Evolutionary conservation across 2,888 invertebrate species (phyloP), one percentile per base, ranked within the genome.

Genomic region (Shargacucullia verbasci): DNA sequence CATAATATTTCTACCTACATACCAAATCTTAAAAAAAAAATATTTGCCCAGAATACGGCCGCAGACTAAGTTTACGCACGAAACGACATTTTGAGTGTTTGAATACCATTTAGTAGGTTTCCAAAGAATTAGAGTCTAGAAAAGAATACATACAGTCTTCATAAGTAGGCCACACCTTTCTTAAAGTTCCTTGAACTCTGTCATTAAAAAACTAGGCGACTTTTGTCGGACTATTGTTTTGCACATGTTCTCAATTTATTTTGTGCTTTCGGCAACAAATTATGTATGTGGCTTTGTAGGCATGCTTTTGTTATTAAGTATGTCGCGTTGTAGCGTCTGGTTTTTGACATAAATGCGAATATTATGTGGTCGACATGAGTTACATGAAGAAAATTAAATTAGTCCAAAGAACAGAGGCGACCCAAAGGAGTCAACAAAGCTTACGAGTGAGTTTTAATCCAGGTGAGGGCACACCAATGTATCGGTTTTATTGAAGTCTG

Each of bases 21-120:
- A n/a, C n/a, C n/a, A n/a, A n/a, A n/a, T n/a, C n/a, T n/a, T n/a
- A n/a, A n/a, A n/a, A n/a, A 7, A 38, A 12, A n/a, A 13, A 25
- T 39, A 13, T 14, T 40, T 2, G 1, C 43, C 31, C 82, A 80
- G 82, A 83, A 83, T 84, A 81, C 45, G 72, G 37, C 76, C 45
- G 34, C 71, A 52, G 49, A 49, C 59, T 41, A 61, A 62, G 56
- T 68, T 76, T 61, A 74, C 67, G 73, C 76, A 64, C 68, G 76
- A 72, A 73, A 67, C 68, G 54, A 70, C 66, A 65, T 77, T 80
- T 78, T 58, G 69, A 58, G 59, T 75, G 77, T 84, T 85, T 85
- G 80, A 81, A 81, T 82, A 81, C 69, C 78, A 82, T 74, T 83
- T 81, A 79, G 80, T 70, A 60, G 50, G 46, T 73, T 70, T 73